Evolutionary conservation across 2,888 invertebrate genomes (phyloP).

Genomic region (Iselma pallidipennis): DNA sequence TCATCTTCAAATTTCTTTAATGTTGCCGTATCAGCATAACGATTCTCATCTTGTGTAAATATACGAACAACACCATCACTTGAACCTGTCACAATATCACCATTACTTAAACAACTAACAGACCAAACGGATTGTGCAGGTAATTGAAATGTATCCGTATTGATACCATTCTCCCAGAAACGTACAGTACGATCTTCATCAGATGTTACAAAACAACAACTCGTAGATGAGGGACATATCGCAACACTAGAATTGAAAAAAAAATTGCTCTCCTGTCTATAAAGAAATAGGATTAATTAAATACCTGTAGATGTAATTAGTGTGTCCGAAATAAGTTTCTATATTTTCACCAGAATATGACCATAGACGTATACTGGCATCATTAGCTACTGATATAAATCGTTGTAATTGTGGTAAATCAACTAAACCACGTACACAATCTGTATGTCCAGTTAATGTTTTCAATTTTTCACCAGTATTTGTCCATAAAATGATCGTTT

Average conservation of each 20-base stretch:
- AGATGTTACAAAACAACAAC: constrained; percentile 68
- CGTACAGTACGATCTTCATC: constrained; percentile 89
- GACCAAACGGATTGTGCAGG: constrained; percentile 93
- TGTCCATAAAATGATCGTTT: constrained; percentile 83
- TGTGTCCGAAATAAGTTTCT: constrained; percentile 78
- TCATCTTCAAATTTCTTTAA: constrained; percentile 73
- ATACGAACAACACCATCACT: constrained; percentile 89
- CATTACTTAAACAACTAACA: constrained; percentile 78
- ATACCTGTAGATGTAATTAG: constrained; percentile 85
- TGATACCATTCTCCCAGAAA: constrained; percentile 73
- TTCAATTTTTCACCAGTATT: constrained; percentile 67
- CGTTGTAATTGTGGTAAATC: constrained; percentile 67
- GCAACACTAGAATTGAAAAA: constrained; percentile 59
- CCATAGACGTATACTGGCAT: constrained; percentile 88
- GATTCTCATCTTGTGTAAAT: constrained; percentile 73
- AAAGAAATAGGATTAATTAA: constrained; percentile 4
- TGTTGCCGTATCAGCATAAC: constrained; percentile 69
- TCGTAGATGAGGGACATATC: constrained; percentile 55
- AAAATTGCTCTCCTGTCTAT: background rate
- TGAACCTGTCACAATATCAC: constrained; percentile 86
- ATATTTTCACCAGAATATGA: constrained; percentile 76
- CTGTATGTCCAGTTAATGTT: constrained; percentile 81
- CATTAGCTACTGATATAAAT: constrained; percentile 92
- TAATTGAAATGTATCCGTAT: constrained; percentile 69
- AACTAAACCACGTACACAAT: constrained; percentile 85